phyloP scores from a whole-genome alignment of 2,113 vertebrate species.

The Sapayoa aenigma region DNA sequence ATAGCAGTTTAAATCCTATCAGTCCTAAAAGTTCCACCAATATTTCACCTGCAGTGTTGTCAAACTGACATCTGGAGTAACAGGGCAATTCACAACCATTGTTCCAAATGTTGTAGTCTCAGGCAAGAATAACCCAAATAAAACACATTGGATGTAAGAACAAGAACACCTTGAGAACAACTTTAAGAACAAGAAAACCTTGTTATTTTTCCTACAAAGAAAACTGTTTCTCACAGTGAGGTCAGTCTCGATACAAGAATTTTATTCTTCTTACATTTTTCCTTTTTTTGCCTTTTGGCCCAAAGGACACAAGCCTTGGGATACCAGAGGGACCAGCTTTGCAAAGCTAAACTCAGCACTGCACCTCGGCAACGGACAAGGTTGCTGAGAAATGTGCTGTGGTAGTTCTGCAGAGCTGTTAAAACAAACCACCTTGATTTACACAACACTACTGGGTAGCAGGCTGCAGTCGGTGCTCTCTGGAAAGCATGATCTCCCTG shows the following conservation, averaged over 20 bases:
- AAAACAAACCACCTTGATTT: background rate
- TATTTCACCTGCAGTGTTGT: background rate
- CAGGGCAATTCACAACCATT: background rate
- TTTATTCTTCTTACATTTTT: background rate
- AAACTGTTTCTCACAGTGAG: background rate
- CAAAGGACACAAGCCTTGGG: background rate
- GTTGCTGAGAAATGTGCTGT: accelerated
- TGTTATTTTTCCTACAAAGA: background rate
- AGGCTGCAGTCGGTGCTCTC: background rate
- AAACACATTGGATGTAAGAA: background rate
- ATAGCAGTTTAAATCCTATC: background rate
- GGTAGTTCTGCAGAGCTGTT: background rate
- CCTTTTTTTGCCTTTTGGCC: background rate
- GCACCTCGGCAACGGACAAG: background rate
- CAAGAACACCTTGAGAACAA: background rate
- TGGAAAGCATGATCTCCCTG: accelerated
- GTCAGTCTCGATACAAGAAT: background rate
- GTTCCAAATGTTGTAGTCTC: background rate
- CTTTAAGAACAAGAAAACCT: background rate
- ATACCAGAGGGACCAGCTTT: background rate
- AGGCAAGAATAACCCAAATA: background rate
- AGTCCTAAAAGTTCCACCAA: background rate
- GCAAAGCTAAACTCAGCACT: background rate
- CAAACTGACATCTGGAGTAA: background rate
- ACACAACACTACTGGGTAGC: background rate